Evolutionary conservation across 2,888 invertebrate genomes (phyloP).

Genomic region (Drosophila pegasa): DNA sequence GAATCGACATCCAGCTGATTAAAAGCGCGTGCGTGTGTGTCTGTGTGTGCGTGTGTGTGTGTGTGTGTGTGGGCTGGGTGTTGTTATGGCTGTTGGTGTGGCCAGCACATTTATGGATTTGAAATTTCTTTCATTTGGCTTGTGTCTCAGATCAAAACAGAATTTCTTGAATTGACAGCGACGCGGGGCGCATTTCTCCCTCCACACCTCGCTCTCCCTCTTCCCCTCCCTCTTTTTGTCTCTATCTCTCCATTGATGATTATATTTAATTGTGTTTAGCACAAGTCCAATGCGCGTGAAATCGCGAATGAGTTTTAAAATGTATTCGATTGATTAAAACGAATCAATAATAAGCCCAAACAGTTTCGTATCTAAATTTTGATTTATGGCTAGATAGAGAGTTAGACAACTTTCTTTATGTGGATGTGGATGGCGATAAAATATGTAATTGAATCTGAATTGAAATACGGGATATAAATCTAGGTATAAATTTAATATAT

Average conservation of each 20-base stretch:
- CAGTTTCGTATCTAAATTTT: slow-evolving; percentile 9
- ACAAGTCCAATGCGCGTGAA: slow-evolving; percentile 69
- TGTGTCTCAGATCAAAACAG: slow-evolving; percentile 75
- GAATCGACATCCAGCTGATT: slow-evolving; percentile 53
- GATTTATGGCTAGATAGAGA: slow-evolving; percentile 10
- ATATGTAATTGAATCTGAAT: no score
- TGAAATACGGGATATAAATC: no score
- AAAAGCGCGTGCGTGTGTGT: slow-evolving; percentile 7
- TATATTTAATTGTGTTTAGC: slow-evolving; percentile 70
- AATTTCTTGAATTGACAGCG: slow-evolving; percentile 67
- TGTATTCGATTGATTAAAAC: slow-evolving; percentile 33
- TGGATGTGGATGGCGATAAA: no score
- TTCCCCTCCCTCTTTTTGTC: neutral
- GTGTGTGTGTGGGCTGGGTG: slow-evolving; percentile 39
- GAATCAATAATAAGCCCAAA: slow-evolving; percentile 45
- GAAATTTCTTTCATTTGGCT: slow-evolving; percentile 63
- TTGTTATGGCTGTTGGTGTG: slow-evolving; percentile 30
- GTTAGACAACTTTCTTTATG: neutral
- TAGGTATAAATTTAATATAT: no score
- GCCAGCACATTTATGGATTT: slow-evolving; percentile 59
- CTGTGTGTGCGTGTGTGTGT: slow-evolving; percentile 10
- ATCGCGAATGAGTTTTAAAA: slow-evolving; percentile 45
- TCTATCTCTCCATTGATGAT: slow-evolving; percentile 33
- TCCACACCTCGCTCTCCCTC: neutral
- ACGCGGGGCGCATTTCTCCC: slow-evolving; percentile 45